A percentile compares a stretch with the other conserved stretches of the same genome.
phyloP scores from a whole-genome alignment of 2,797 vertebrate species.

The Anabacerthia variegaticeps region DNA sequence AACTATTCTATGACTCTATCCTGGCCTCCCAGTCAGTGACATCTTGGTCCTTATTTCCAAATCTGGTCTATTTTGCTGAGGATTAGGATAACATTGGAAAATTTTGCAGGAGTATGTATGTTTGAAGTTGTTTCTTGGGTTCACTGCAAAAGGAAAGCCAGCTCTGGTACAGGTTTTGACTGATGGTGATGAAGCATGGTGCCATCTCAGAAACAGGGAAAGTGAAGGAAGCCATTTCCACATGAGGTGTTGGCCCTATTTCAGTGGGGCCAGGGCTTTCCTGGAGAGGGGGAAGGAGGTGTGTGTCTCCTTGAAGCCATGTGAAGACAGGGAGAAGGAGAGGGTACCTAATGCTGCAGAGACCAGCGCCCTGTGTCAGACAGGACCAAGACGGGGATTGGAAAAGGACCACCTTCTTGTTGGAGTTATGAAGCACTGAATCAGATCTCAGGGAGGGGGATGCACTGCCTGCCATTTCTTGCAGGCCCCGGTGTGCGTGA shows the following conservation, averaged over 20 bases:
- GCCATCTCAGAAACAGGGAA: not conserved
- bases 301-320: not conserved
- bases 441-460: not conserved
- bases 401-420: not conserved
- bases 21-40: not conserved
- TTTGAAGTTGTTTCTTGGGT: not conserved
- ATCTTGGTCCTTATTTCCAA: not conserved
- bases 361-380: not conserved
- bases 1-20: not conserved
- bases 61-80: not conserved
- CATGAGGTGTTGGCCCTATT: not conserved
- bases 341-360: not conserved
- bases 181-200: not conserved
- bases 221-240: not conserved
- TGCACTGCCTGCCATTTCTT: not conserved
- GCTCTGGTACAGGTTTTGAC: not conserved
- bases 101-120: accelerated
- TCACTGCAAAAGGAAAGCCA: not conserved
- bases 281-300: not conserved
- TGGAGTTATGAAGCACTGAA: not conserved
- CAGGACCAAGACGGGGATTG: accelerated
- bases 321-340: not conserved
- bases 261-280: not conserved
- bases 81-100: not conserved
- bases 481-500: accelerated